Evolutionary conservation across 1,140 invertebrate genomes (phyloP).

Genomic region (Zaprionus nigranus): DNA sequence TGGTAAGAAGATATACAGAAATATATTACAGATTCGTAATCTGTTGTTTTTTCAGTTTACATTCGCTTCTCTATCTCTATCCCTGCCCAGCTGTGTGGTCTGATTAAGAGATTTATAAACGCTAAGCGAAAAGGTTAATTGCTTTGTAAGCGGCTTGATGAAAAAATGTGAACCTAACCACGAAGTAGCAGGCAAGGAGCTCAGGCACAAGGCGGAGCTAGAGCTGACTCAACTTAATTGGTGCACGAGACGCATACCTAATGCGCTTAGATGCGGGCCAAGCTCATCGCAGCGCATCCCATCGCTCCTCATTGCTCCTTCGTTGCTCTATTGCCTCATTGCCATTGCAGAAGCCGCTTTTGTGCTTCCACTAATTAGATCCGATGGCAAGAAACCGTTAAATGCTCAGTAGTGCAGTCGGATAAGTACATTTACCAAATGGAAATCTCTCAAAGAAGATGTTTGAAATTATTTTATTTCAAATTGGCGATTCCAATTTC

Average conservation of each 20-base stretch:
- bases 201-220: slow-evolving; percentile 12
- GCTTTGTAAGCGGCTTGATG: slow-evolving; percentile 65
- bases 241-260: slow-evolving; percentile 77
- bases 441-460: neutral
- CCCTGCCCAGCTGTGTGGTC: slow-evolving; percentile 7
- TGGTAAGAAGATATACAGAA: too few relatives aligned
- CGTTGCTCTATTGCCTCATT: slow-evolving; percentile 25
- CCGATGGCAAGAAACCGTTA: slow-evolving; percentile 40
- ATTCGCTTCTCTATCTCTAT: neutral
- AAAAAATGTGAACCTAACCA: slow-evolving; percentile 48
- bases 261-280: slow-evolving; percentile 71
- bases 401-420: slow-evolving; percentile 32
- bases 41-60: slow-evolving; percentile 20
- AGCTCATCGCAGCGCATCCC: slow-evolving; percentile 34
- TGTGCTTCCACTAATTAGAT: slow-evolving; percentile 70
- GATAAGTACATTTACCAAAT: neutral
- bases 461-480: neutral
- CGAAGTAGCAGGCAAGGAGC: neutral
- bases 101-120: slow-evolving; percentile 54
- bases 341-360: slow-evolving; percentile 58
- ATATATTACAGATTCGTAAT: neutral
- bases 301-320: slow-evolving; percentile 21
- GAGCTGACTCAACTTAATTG: slow-evolving; percentile 77
- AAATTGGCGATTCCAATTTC: neutral
- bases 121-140: slow-evolving; percentile 71